A percentile compares a stretch with the other conserved stretches of the same genome.
phyloP scores from a whole-genome alignment of 2,797 vertebrate species.

The Prionace glauca region DNA sequence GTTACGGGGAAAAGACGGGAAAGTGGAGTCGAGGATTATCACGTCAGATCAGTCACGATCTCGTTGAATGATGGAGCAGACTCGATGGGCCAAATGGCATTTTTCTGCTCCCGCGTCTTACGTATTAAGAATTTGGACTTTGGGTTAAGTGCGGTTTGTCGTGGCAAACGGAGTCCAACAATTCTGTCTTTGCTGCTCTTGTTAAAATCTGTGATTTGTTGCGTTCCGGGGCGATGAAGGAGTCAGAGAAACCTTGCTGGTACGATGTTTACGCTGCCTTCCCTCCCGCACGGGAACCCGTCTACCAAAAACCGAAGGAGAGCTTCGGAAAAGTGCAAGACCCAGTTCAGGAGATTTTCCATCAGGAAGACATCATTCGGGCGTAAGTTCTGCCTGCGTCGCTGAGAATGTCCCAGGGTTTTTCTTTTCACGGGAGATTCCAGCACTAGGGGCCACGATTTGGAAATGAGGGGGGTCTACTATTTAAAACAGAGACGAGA shows the following conservation, averaged over 20 bases:
- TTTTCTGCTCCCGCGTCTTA: too few relatives aligned
- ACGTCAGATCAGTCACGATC: too few relatives aligned
- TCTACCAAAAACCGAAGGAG: constrained; percentile 51
- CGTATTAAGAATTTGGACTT: neutral
- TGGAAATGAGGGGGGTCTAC: too few relatives aligned
- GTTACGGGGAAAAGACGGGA: too few relatives aligned
- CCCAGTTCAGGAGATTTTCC: constrained; percentile 63
- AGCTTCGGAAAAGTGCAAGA: constrained; percentile 49
- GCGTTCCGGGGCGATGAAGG: constrained; percentile 64
- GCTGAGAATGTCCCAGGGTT: neutral
- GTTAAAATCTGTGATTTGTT: constrained; percentile 61
- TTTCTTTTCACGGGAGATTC: too few relatives aligned
- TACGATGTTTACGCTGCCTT: constrained; percentile 77
- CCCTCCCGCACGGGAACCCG: constrained; percentile 70
- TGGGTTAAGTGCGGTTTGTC: neutral
- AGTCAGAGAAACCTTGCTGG: constrained; percentile 72
- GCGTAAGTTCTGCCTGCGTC: constrained; percentile 64
- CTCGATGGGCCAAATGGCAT: too few relatives aligned
- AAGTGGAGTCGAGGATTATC: too few relatives aligned
- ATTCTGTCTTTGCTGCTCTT: neutral
- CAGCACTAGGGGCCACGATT: too few relatives aligned
- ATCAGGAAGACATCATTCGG: constrained; percentile 74
- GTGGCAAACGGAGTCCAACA: neutral
- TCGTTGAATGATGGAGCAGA: too few relatives aligned
- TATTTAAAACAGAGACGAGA: too few relatives aligned